Base-by-base conservation (phyloP, 2,888 invertebrate genomes). In the Autographa pulchrina region DNA sequence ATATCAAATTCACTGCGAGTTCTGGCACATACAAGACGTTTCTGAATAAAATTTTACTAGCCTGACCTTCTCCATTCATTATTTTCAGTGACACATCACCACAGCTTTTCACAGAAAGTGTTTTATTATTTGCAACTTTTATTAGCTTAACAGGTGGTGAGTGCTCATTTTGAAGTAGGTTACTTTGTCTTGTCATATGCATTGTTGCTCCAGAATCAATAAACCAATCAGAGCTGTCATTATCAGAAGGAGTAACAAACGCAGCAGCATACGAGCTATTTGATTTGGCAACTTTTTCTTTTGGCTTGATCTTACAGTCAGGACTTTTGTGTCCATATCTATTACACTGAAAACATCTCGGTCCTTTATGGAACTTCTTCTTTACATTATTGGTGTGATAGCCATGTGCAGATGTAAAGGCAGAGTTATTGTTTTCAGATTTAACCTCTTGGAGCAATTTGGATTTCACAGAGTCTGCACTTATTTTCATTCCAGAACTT, bases 261-360 rank as follows among this genome's bases (percentile, higher is more conserved):
- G 77, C 82, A 25, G 82, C 81, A 31, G 78, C 62, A 77, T 73
- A 77, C 71, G 77, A 9, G 54, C 20, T 18, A 52, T 31, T 38
- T 41, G 59, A 58, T 52, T 14, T 58, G 43, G 3, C 43, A 16
- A 31, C 2, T 35, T 63, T 60, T 75, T 72, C 18, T 52, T 75
- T 31, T 41, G 18, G n/a, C n/a, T n/a, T n/a, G n/a, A n/a, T n/a
- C 41, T 43, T 62, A 72, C 79, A 80, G 35, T 54, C 31, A 25
- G 74, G 81, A 6, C 64, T 65, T 38, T 62, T 20, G n/a, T 70
- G 74, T 11, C 70, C 70, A 62, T 68, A 16, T 32, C 62, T 79
- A 54, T 84, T 82, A 52, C 83, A 83, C 16, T 74, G 78, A 48
- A 18, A 85, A 62, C 82, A 84, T 13, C 83, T 38, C 0, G 78